Evolutionary conservation across 2,113 vertebrate genomes (phyloP), one percentile per base, ranked within the genome.

Genomic region (Gambusia holbrooki): DNA sequence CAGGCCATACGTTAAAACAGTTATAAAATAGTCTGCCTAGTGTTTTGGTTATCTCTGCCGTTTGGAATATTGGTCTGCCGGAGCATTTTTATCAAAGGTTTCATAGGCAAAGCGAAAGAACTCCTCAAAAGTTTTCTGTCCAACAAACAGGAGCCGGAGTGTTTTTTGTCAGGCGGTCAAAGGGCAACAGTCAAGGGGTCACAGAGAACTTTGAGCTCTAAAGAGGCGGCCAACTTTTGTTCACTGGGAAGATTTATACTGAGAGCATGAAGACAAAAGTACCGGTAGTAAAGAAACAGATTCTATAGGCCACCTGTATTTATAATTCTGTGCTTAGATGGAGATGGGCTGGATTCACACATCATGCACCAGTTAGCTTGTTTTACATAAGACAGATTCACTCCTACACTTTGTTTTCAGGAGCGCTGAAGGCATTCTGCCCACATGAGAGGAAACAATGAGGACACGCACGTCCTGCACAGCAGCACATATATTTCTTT

Each of bases 211-310:
- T 27, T 66, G 77, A 80, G 69, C 35, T 58, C 45, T 33, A 62
- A 4, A 37, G 71, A 58, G 19, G 25, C 22, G 25, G 51, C 22
- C 22, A 58, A 32, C 70, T 76, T 81, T 90, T 86, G 81, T 89
- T 80, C 62, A 7, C 66, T 0, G 29, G 73, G 42, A 83, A 73
- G 89, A 86, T 89, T 90, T 84, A 90, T 83, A 82, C 75, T 71
- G 73, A 60, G 83, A 89, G 62, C 64, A 25, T 2, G 35, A 27
- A 37, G 22, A 66, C 1, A 15, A 11, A 65, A 40, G 1, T n/a
- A n/a, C n/a, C n/a, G n/a, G n/a, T 33, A 28, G 22, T 32, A 58
- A 66, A 33, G 10, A 48, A n/a, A 3, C 3, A 9, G n/a, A 22
- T 32, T 22, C 67, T 4, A 40, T 48, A 35, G 14, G 77, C 68